Evolutionary conservation across 2,797 vertebrate species (phyloP), one percentile per base, ranked within the genome.

Genomic region (Catharus ustulatus): DNA sequence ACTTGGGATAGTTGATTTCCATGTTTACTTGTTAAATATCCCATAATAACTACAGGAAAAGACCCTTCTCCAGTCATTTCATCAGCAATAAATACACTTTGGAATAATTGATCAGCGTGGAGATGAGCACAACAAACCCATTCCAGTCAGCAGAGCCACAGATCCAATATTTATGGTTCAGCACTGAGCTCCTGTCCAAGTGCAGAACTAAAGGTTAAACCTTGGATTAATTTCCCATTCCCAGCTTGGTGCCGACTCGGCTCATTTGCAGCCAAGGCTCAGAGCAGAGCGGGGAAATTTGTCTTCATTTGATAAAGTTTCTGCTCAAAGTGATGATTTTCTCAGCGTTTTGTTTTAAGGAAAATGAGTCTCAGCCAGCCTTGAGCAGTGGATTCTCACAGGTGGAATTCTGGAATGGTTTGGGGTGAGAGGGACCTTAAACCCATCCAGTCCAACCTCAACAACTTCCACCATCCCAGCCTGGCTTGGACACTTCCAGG

Each of bases 151-250:
- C 76, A 81, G 93, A 80, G 66, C 80, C 75, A n/a, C 61, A 57
- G 90, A 93, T 93, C 79, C 69, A 62, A 71, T 93, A 96, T 95
- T 95, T 97, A 87, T 75, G 18, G 68, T 62, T 84, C 49, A 79
- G 77, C 59, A 15, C 62, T 51, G 52, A 82, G 42, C 48, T 74
- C 24, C n/a, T 62, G 84, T 43, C 68, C 22, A 49, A 87, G 86
- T 27, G 67, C 3, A 68, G 81, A 85, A 48, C 68, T 71, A 74
- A 93, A 95, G 84, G 93, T 87, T 87, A 24, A 9, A 21, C 68
- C 75, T 87, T 34, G 32, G 88, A 84, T 93, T 87, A 29, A 89
- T 93, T 92, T 64, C 81, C 46, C 46, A 26, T 46, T 71, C 92
- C 34, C 90, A 93, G 92, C 92, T 90, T 89, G 95, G 51, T 4